Evolutionary conservation across 2,113 vertebrate species (phyloP).

Genomic region (Entelurus aequoreus): DNA sequence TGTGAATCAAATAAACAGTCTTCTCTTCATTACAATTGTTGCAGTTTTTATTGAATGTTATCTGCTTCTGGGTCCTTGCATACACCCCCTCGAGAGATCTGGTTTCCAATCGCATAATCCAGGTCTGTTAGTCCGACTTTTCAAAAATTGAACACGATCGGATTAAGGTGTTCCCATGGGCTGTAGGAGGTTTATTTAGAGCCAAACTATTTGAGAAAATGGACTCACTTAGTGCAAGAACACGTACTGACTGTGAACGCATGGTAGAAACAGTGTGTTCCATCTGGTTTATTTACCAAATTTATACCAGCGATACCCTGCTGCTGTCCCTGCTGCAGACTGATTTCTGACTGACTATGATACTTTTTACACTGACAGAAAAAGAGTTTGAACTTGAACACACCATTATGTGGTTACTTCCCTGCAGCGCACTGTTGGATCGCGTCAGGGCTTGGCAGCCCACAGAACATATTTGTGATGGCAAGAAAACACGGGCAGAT

Average conservation of each 20-base stretch:
- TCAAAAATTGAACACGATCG: too few species aligned
- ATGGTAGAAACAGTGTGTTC: neutral
- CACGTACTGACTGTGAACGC: neutral
- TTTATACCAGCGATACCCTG: conserved; percentile 1
- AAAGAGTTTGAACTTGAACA: conserved; percentile 28
- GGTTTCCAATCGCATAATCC: too few species aligned
- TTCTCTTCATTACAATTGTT: too few species aligned
- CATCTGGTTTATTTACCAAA: conserved; percentile 19
- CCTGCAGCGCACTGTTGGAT: conserved; percentile 34
- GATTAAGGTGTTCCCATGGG: too few species aligned
- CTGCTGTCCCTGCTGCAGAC: conserved; percentile 23
- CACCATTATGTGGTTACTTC: conserved; percentile 41
- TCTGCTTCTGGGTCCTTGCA: too few species aligned
- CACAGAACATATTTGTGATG: conserved; percentile 63
- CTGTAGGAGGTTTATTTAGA: too few species aligned
- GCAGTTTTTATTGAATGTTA: too few species aligned
- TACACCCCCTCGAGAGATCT: too few species aligned
- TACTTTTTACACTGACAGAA: conserved; percentile 14
- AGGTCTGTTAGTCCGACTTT: too few species aligned
- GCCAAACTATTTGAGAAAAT: too few species aligned
- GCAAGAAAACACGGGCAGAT: conserved; percentile 47
- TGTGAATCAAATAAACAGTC: too few species aligned
- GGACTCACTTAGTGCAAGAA: too few species aligned
- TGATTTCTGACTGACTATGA: conserved; percentile 23
- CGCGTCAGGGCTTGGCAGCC: conserved; percentile 55